phyloP scores from a whole-genome alignment of 2,888 invertebrate species.

The Chrysotoxum bicinctum region DNA sequence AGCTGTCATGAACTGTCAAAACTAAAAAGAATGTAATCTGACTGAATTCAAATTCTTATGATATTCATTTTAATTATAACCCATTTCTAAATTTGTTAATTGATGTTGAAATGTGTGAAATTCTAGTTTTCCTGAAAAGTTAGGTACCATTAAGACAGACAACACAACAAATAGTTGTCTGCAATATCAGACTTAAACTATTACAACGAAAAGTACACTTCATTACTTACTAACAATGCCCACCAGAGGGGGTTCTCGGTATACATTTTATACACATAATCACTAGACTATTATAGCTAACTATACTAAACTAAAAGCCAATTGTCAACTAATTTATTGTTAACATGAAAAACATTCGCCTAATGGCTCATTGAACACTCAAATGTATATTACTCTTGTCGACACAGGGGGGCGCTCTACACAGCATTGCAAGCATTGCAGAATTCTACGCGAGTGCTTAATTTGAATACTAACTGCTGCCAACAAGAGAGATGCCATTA shows the following conservation, averaged over 20 bases:
- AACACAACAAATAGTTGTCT: not conserved
- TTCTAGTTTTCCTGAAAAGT: not conserved
- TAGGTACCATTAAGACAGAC: not conserved
- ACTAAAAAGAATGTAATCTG: too few species aligned
- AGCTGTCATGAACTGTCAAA: too few species aligned
- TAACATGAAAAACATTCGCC: slow-evolving; percentile 67
- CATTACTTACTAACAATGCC: not conserved
- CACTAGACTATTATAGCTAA: slow-evolving; percentile 8
- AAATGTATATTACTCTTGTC: slow-evolving; percentile 34
- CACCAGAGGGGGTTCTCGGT: slow-evolving; percentile 10
- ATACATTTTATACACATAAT: not conserved
- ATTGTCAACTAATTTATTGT: slow-evolving; percentile 72
- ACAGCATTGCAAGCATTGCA: not conserved
- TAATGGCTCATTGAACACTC: slow-evolving; percentile 68
- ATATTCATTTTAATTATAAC: not conserved
- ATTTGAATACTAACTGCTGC: slow-evolving; percentile 61
- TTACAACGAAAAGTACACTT: not conserved
- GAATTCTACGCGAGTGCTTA: slow-evolving; percentile 10
- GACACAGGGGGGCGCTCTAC: slow-evolving; percentile 28
- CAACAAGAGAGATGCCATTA: slow-evolving; percentile 50
- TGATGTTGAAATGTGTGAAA: not conserved
- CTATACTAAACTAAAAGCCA: slow-evolving; percentile 44
- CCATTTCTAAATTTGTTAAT: not conserved
- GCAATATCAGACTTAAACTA: not conserved
- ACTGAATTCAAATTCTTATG: not conserved